Evolutionary conservation across 1,140 invertebrate species (phyloP).

Genomic region (Araneus ventricosus): DNA sequence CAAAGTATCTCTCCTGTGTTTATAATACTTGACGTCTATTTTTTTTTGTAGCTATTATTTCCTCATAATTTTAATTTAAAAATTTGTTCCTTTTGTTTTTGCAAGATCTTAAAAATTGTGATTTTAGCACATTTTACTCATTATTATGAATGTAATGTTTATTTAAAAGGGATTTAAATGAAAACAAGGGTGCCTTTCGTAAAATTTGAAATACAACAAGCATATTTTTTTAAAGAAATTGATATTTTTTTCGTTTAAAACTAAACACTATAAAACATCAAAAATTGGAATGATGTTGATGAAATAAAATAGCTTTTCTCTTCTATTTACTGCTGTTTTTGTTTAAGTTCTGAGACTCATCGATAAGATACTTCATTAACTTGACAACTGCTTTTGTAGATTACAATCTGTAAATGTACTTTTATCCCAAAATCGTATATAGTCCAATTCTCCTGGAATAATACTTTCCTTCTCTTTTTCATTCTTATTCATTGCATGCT

Average conservation of each 20-base stretch:
- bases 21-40: too few relatives aligned
- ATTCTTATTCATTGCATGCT: slow-evolving; percentile 36
- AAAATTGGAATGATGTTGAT: neutral
- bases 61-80: too few relatives aligned
- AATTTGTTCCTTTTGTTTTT: too few relatives aligned
- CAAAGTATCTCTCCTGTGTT: too few relatives aligned
- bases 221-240: neutral
- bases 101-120: too few relatives aligned
- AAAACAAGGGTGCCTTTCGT: neutral
- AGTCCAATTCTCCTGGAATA: slow-evolving; percentile 28
- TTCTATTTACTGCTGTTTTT: neutral
- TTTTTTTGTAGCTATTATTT: too few relatives aligned
- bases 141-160: too few relatives aligned
- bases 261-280: neutral
- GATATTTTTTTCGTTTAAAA: neutral
- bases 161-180: too few relatives aligned
- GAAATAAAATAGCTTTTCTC: neutral
- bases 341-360: neutral
- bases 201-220: neutral
- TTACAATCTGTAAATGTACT: slow-evolving; percentile 41
- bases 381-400: slow-evolving; percentile 18
- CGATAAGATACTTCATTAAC: neutral
- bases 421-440: slow-evolving; percentile 25
- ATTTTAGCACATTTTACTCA: too few relatives aligned
- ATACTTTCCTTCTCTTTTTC: slow-evolving; percentile 20